Evolutionary conservation across 2,888 invertebrate species (phyloP).

Genomic region (Pediacus dermestoides): DNA sequence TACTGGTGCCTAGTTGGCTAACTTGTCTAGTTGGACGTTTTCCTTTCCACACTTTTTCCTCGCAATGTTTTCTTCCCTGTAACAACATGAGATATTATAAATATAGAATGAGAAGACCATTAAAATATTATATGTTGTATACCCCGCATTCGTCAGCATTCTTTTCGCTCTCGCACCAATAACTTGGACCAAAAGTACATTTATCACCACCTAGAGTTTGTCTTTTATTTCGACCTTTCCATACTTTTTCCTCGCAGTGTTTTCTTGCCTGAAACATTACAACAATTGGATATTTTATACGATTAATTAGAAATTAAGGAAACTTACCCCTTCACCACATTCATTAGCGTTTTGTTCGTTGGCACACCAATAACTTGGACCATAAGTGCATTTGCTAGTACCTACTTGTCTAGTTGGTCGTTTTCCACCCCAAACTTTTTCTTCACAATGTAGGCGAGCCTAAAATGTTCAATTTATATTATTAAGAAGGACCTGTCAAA

Average conservation of each 20-base stretch:
- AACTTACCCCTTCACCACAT: slow-evolving; percentile 36
- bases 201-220: slow-evolving; percentile 26
- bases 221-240: slow-evolving; percentile 15
- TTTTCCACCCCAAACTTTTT: slow-evolving; percentile 18
- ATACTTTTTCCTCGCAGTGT: slow-evolving; percentile 16
- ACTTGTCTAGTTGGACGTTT: too few species aligned
- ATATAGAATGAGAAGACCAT: too few species aligned
- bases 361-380: slow-evolving; percentile 73
- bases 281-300: too few species aligned
- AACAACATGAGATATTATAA: too few species aligned
- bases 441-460: slow-evolving; percentile 12
- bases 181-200: slow-evolving; percentile 73
- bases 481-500: too few species aligned
- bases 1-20: too few species aligned
- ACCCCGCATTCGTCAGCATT: slow-evolving; percentile 49
- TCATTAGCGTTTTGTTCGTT: slow-evolving; percentile 50
- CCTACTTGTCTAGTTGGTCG: slow-evolving; percentile 10
- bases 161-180: slow-evolving; percentile 63
- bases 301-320: slow-evolving; percentile 20
- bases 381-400: slow-evolving; percentile 61
- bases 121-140: slow-evolving; percentile 15
- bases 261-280: slow-evolving; percentile 49
- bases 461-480: too few species aligned
- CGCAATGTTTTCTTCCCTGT: slow-evolving; percentile 36
- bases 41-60: slow-evolving; percentile 29